Evolutionary conservation across 23 tunicate species (phyloP).

Genomic region (Trididemnum clinides): DNA sequence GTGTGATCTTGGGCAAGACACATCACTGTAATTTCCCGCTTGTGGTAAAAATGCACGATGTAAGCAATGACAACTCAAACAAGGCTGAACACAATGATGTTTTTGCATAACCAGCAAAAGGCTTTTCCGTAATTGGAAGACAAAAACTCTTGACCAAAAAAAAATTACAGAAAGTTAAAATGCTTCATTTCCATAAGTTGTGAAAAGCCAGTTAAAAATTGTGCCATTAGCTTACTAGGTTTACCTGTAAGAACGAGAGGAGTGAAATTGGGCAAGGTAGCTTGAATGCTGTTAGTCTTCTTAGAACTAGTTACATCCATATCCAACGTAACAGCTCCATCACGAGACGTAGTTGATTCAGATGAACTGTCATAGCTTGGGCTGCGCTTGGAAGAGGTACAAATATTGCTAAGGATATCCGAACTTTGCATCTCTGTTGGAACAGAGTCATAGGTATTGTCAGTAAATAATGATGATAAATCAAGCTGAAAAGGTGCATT

Average conservation of each 20-base stretch:
- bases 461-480: neutral
- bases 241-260: slow-evolving; percentile 76
- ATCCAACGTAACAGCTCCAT: neutral
- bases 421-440: neutral
- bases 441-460: neutral
- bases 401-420: neutral
- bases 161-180: too few species aligned
- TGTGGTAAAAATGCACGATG: too few species aligned
- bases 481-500: slow-evolving; percentile 16
- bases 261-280: slow-evolving; percentile 69
- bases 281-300: neutral
- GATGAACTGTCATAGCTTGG: slow-evolving; percentile 20
- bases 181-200: too few species aligned
- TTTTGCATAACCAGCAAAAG: too few species aligned
- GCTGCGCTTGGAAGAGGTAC: neutral
- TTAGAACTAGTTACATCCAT: neutral
- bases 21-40: too few species aligned
- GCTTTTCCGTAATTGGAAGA: too few species aligned
- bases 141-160: too few species aligned
- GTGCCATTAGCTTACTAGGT: too few species aligned
- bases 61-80: too few species aligned
- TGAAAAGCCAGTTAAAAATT: too few species aligned
- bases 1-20: too few species aligned
- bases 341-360: slow-evolving; percentile 20
- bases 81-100: too few species aligned